Evolutionary conservation across 92 coral and sea anemone species (phyloP), one percentile per base, ranked within the genome.

Genomic region (Muricea muricata): DNA sequence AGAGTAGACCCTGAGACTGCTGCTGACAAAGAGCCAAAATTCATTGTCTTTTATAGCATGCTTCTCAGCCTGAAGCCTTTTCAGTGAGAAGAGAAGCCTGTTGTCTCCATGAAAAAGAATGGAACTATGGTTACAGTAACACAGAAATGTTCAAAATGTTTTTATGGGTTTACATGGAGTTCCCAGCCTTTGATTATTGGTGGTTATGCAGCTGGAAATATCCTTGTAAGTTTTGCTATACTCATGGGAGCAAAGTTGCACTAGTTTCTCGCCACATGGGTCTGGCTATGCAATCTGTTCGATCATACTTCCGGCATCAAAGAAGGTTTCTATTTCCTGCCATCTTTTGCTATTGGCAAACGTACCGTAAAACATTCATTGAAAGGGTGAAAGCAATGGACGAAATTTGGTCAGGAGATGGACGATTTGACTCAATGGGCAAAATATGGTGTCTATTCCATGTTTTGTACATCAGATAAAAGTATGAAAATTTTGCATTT

Each of bases 121-220:
- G 93, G 90, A 10, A 89, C 90, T 12, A 85, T 89, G 92, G 91
- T 88, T 13, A 83, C 79, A 33, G 85, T 88, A 1, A 48, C 48
- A 48, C 91, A 88, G 45, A 29, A 48, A 18, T 85, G 90, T 32
- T 5, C 45, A 0, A 69, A 48, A 20, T 89, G 80, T 72, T 69
- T 40, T 4, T 72, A 82, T 63, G 74, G 32, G 13, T 81, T 31
- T 81, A 41, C 67, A n/a, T 81, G 86, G 79, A 29, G 39, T 23
- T 81, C 78, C 20, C 86, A 81, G 66, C 71, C 35, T 81, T 65
- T 81, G 55, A 39, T 73, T 5, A 31, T 45, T 30, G 82, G 71
- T 4, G 31, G 46, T 15, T 39, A 83, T 29, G 82, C 87, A 6
- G 40, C 80, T 20, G 87, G 81, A 0, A 83, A 84, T 72, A 20